Percentiles rank a stretch among this genome's conserved stretches.
These are phyloP conservation scores for Antrozous pallidus DNA, from an alignment of 2,797 vertebrate genomes.

Conservation along the genomic window DNA sequence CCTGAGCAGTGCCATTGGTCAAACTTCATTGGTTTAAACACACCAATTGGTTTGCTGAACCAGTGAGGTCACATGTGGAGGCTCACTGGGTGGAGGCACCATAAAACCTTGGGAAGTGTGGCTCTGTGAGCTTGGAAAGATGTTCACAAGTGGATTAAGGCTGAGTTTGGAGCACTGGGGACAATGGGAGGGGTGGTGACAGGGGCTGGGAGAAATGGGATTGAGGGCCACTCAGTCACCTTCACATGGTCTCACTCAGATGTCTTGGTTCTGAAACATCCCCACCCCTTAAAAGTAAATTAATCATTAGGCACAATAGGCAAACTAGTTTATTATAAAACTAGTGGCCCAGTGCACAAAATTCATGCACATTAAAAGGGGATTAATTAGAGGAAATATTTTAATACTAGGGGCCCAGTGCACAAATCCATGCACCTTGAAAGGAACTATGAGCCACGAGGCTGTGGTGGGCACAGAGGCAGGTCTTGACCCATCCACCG, in stretches of 20 bases:
- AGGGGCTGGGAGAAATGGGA: not conserved
- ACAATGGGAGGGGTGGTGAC: not conserved
- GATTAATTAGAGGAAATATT: too few species aligned
- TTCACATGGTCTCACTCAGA: not conserved
- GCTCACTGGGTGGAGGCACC: too few species aligned
- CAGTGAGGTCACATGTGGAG: not conserved
- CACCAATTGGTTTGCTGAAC: not conserved
- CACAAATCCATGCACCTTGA: too few species aligned
- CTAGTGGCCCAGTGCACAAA: too few species aligned
- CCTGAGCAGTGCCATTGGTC: not conserved
- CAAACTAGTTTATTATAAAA: conserved; percentile 15
- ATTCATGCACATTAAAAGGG: too few species aligned
- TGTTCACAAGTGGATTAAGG: not conserved
- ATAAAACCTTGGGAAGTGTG: not conserved
- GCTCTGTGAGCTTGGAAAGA: not conserved
- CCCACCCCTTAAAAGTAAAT: conserved; percentile 1
- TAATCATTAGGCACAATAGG: not conserved
- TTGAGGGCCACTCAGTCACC: not conserved
- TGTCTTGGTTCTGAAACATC: conserved; percentile 9
- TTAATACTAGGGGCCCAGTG: too few species aligned
- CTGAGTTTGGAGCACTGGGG: not conserved
- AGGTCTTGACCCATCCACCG: too few species aligned
- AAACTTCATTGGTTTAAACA: not conserved
- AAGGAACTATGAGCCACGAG: too few species aligned
- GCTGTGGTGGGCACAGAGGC: too few species aligned